Base-by-base conservation (phyloP, 2,113 vertebrate species). In the Alethe castanea region DNA sequence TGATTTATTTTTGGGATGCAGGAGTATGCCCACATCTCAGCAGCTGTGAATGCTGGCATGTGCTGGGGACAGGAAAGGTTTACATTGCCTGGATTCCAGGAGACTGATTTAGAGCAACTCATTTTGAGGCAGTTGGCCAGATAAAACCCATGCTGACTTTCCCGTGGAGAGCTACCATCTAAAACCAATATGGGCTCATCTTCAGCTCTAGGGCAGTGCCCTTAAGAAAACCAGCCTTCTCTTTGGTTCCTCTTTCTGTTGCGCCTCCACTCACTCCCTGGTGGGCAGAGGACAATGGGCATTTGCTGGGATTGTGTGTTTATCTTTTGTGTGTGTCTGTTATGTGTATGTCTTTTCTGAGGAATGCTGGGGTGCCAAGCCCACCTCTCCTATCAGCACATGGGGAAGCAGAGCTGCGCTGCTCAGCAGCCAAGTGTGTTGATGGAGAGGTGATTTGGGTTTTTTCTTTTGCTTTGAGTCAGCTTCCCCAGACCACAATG, bases 21-120 rank as follows among this genome's bases (percentile, higher is more conserved):
- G 96, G 93, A 86, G 48, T 87, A 81, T 84, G 95, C 95, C 93
- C 94, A 92, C 65, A 73, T 96, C 81, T 93, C 38, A 81, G 96
- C 92, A 97, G 95, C 95, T 98, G 96, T 88, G 95, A 96, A 92
- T 90, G 89, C 80, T 86, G 82, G 94, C 66, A 92, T 91, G 62
- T 71, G 82, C 71, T 36, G 66, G 69, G 69, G 85, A 89, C 81
- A 88, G 88, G 74, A 95, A 94, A 88, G 71, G 83, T 85, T 95
- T 95, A 86, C 81, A 96, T 95, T 84, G 90, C 36, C 57, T 69
- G 67, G 62, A 95, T 94, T 96, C 73, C 88, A 95, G 33, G 52
- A 31, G 81, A 52, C 88, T 86, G 90, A 91, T 86, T 94, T 96
- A 94, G 90, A 76, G 87, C 5, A 0, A 36, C 44, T 86, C 26